These are phyloP conservation scores for Sanderia malayensis DNA, from an alignment of 30 jellyfish, hydroid and myxozoan species.

Conservation along the genomic window DNA sequence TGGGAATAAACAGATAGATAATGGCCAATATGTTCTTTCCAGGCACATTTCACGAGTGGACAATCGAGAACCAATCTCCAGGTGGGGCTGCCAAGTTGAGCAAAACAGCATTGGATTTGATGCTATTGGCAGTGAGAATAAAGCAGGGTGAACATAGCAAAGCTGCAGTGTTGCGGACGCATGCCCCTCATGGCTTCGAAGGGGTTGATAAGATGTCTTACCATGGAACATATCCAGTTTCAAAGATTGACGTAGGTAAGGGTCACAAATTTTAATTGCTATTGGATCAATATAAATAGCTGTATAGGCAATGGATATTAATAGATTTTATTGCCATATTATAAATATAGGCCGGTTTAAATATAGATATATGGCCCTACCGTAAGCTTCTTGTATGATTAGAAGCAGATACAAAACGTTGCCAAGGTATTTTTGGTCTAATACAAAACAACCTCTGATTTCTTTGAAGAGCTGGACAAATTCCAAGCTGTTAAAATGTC, in stretches of 20 bases:
- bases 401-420: too few relatives aligned
- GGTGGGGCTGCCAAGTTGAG: conserved; percentile 98
- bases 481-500: conserved; percentile 63
- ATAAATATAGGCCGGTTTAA: not conserved
- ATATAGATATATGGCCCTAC: not conserved
- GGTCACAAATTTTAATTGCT: not conserved
- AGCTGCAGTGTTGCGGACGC: conserved; percentile 86
- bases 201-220: conserved; percentile 72
- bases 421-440: too few relatives aligned
- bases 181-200: conserved; percentile 91
- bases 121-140: conserved; percentile 72
- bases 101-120: conserved; percentile 88
- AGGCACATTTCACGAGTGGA: conserved; percentile 99
- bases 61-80: conserved; percentile 97
- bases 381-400: too few relatives aligned
- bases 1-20: too few relatives aligned
- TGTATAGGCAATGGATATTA: too few relatives aligned
- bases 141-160: conserved; percentile 48
- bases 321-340: too few relatives aligned
- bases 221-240: conserved; percentile 87
- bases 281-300: not conserved
- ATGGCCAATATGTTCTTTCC: not conserved
- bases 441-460: too few relatives aligned
- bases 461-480: conserved; percentile 48
- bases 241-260: conserved; percentile 78